Evolutionary conservation across 2,888 invertebrate species (phyloP).

Genomic region (Nemurella pictetii): DNA sequence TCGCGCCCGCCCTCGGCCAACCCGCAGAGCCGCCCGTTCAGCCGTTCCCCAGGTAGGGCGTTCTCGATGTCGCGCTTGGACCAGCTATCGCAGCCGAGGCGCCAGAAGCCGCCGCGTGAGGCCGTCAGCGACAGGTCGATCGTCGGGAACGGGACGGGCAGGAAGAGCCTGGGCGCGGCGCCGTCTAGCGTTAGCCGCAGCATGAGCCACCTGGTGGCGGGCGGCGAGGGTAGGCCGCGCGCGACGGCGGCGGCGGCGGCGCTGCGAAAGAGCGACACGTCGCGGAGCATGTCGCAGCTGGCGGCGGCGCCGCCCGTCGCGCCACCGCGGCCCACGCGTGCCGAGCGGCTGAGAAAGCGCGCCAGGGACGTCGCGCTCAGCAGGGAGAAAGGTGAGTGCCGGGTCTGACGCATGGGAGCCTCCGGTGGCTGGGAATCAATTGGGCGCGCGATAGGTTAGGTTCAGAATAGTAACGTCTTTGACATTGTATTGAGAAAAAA

Average conservation of each 20-base stretch:
- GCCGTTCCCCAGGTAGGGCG: conserved; percentile 77
- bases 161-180: conserved; percentile 46
- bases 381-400: conserved; percentile 31
- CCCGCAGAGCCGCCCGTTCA: conserved; percentile 47
- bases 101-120: conserved; percentile 53
- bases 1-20: conserved; percentile 32
- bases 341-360: conserved; percentile 52
- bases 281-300: conserved; percentile 59
- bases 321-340: conserved; percentile 54
- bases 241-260: too few species aligned
- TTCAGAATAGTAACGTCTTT: too few species aligned
- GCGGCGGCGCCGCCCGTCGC: conserved; percentile 47
- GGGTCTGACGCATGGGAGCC: background rate
- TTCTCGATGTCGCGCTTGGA: conserved; percentile 93
- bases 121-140: conserved; percentile 50
- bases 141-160: conserved; percentile 46
- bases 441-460: too few species aligned
- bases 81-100: conserved; percentile 74
- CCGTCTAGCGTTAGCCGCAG: conserved; percentile 64
- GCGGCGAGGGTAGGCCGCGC: conserved; percentile 42
- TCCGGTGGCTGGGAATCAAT: conserved; percentile 7
- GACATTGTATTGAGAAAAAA: too few species aligned
- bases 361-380: conserved; percentile 48
- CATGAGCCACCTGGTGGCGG: conserved; percentile 68
- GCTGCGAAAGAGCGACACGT: conserved; percentile 48